phyloP scores from a whole-genome alignment of 2,113 vertebrate genomes.

The Onychostruthus taczanowskii region DNA sequence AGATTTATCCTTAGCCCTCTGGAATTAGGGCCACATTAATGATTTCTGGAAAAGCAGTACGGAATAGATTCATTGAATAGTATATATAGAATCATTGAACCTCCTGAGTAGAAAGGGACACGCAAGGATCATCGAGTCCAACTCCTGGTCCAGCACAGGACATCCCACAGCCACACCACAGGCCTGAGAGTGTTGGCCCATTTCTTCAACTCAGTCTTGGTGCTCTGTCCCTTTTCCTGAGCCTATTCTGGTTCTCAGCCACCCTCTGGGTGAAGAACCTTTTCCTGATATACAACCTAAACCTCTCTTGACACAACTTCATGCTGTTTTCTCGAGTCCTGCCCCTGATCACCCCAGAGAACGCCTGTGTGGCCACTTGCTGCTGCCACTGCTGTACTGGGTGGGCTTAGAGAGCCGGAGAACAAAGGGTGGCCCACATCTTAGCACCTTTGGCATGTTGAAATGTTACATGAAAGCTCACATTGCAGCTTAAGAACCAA shows the following conservation, averaged over 20 bases:
- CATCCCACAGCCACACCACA: not conserved
- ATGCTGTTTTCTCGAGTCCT: not conserved
- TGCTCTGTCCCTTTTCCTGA: too few species aligned
- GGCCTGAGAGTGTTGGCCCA: not conserved
- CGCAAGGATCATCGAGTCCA: fast-evolving
- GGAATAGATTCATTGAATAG: too few species aligned
- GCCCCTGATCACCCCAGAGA: not conserved
- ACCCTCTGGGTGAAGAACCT: not conserved
- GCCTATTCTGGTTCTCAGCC: not conserved
- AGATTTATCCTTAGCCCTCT: not conserved
- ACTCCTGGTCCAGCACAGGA: not conserved
- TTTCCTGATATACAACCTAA: not conserved
- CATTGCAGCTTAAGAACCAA: not conserved
- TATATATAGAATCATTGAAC: too few species aligned
- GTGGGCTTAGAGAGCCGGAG: not conserved
- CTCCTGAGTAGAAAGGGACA: not conserved
- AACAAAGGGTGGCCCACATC: not conserved
- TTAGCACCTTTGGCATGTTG: not conserved
- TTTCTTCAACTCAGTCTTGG: not conserved
- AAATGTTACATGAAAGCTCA: not conserved
- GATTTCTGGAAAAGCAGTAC: not conserved
- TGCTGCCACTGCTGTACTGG: fast-evolving
- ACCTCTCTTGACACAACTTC: not conserved
- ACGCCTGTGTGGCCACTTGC: too few species aligned
- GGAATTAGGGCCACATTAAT: not conserved